Conservation (phyloP, 2,113 vertebrate genomes). For the Strix aluco region DNA sequence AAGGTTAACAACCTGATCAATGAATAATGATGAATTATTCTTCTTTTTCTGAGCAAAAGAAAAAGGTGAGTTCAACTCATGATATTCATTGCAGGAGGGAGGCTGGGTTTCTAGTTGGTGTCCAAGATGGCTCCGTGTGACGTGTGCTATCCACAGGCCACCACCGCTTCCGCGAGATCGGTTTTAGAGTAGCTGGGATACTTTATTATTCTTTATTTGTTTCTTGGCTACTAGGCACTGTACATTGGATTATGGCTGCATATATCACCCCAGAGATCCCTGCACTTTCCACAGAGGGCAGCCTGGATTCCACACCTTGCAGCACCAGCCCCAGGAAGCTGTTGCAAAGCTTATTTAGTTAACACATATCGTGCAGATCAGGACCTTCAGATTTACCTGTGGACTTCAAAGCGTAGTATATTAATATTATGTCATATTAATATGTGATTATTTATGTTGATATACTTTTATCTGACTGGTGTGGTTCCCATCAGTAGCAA, state of each 20-base stretch:
- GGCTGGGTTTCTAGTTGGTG: not conserved
- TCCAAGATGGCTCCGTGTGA: not conserved
- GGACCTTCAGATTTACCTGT: not conserved
- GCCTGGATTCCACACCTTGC: not conserved
- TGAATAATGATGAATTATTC: not conserved
- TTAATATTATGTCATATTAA: slow-evolving; percentile 1
- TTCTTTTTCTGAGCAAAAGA: not conserved
- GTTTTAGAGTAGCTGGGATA: not conserved
- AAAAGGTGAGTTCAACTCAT: not conserved
- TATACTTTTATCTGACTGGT: slow-evolving; percentile 5
- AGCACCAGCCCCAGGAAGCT: not conserved
- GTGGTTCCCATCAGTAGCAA: not conserved
- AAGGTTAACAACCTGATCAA: not conserved
- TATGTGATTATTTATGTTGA: slow-evolving; percentile 20
- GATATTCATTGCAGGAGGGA: not conserved
- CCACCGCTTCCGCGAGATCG: accelerated
- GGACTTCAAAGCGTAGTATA: not conserved
- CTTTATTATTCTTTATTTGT: not conserved
- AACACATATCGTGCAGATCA: not conserved
- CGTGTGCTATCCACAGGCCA: not conserved
- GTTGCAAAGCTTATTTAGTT: not conserved
- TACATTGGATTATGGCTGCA: not conserved
- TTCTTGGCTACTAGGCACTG: not conserved
- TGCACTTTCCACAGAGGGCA: not conserved
- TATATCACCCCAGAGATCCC: not conserved